Evolutionary conservation across 2,888 invertebrate genomes (phyloP), one percentile per base, ranked within the genome.

Genomic region (Geotrupes spiniger): DNA sequence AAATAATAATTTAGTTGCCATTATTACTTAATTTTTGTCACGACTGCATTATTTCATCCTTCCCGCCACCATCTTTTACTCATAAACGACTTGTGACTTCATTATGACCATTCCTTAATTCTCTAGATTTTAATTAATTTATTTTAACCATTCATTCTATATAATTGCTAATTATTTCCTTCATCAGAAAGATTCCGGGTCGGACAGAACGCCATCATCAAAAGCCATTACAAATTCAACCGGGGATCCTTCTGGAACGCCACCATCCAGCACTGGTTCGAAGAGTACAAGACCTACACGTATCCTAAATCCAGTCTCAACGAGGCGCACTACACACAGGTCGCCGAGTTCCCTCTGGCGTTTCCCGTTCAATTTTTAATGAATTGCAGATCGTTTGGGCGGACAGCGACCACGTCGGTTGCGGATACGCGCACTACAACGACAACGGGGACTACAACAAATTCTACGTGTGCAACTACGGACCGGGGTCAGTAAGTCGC

Each of bases 251-350:
- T 59, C 15, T 61, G 61, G 61, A 46, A 40, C 2, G 33, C 38
- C 11, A 48, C 53, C 2, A 42, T 60, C 8, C 41, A 56, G 5
- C 21, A 41, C n/a, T 61, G 60, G 60, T 61, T 54, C 36, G 42
- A 58, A 28, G 61, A 60, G 49, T 46, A 61, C 40, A 53, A 54
- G 46, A 2, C 42, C 10, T 61, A 57, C 43, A 51, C 25, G 2
- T 61, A 57, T 45, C 49, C 50, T 3, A 28, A 21, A 21, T 6
- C 21, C 21, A 3, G 21, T 4, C 6, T 4, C 31, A 8, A 15
- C n/a, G 57, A 59, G 14, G 61, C 58, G 42, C 58, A 60, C 41
- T 61, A 61, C 21, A 61, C 59, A 12, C 61, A 61, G 51, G 61
- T 61, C 4, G 21, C 3, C 6, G 6, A 6, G 6, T 4, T 4